Percentiles rank a stretch among this genome's conserved stretches.
Evolutionary conservation across 2,113 vertebrate genomes (phyloP).

Genomic region (Notothenia coriiceps): DNA sequence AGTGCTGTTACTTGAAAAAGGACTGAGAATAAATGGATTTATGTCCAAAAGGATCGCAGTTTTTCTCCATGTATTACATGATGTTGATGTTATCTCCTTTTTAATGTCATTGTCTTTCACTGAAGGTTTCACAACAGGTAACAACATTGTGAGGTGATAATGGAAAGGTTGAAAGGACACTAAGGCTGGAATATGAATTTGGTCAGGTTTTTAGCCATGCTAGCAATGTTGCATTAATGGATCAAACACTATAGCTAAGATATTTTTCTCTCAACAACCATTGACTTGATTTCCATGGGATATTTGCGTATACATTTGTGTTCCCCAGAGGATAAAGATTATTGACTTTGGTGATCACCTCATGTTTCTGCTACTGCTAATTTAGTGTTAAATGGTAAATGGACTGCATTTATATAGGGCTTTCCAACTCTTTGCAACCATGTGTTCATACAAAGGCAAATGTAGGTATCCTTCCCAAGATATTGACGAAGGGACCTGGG

Average conservation of each 20-base stretch:
- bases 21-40: conserved; percentile 23
- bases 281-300: background rate
- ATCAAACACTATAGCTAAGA: background rate
- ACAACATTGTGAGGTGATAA: no score
- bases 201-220: background rate
- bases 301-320: background rate
- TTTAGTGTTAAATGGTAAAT: no score
- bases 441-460: no score
- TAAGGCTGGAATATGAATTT: background rate
- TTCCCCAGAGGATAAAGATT: background rate
- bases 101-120: no score
- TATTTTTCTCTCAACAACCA: background rate
- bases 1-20: conserved; percentile 27
- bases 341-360: background rate
- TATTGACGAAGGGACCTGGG: no score
- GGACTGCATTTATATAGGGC: no score
- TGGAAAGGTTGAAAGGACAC: background rate
- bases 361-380: no score
- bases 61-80: background rate
- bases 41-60: background rate
- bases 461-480: no score
- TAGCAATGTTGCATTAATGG: background rate
- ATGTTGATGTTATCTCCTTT: background rate
- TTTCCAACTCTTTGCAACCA: no score
- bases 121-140: background rate